Evolutionary conservation across 2,797 vertebrate genomes (phyloP), one percentile per base, ranked within the genome.

Genomic region (Falco novaeseelandiae): DNA sequence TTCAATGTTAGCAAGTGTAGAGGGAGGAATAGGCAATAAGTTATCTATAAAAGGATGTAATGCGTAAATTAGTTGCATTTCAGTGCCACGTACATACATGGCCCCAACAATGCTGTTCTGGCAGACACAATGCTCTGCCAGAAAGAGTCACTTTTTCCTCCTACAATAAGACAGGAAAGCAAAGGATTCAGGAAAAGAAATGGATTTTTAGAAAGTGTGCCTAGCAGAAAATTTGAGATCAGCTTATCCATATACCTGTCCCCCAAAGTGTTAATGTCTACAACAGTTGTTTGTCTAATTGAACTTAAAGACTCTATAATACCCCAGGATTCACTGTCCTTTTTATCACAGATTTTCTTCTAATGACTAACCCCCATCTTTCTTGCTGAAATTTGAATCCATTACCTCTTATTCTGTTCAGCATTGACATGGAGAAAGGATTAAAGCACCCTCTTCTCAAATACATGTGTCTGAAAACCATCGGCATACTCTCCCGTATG

Each of bases 371-470:
- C 3, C 2, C 16, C 22, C 42, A 49, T 70, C 21, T 86, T 89
- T 92, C 61, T 73, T 89, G 26, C 23, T 48, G 89, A 87, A 87
- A 63, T 93, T 76, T 55, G 74, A 95, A 89, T 86, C n/a, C 52
- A 57, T 85, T 87, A 7, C 14, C n/a, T 85, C 32, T 72, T 52
- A 57, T 30, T 87, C 20, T 85, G 26, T 74, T 90, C 55, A 59
- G 20, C 19, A 54, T 4, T 40, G 32, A 40, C 22, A 44, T 8
- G 8, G 20, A 55, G 10, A 58, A 92, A 93, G 87, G 71, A 93
- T 63, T 77, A 83, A 73, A 48, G 18, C 0, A 5, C 4, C 9
- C 10, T 76, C 46, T 85, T 70, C 74, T 55, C 48, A 66, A 57
- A 51, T 87, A 62, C 25, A 11, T 71, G 14, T 42, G 32, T 71